A percentile compares a stretch with the other conserved stretches of the same genome.
phyloP scores from a whole-genome alignment of 2,888 invertebrate genomes.

The Drosophila pseudotakahashii region DNA sequence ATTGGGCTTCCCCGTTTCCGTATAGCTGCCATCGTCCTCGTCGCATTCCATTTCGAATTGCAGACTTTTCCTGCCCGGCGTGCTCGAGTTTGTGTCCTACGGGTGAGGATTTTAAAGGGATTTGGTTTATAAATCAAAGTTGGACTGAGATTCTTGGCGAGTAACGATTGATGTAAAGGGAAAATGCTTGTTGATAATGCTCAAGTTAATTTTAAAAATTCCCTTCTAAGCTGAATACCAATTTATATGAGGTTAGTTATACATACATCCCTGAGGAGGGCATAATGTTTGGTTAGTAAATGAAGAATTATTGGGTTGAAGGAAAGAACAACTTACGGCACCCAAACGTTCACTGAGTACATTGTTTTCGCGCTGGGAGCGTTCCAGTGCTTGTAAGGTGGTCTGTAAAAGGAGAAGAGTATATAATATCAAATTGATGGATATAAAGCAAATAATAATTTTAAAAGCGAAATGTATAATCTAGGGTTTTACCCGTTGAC shows the following conservation, averaged over 20 bases:
- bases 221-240: conserved; percentile 1
- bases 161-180: conserved; percentile 6
- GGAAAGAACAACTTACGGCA: conserved; percentile 83
- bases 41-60: conserved; percentile 96
- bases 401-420: conserved; percentile 83
- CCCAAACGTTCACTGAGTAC: conserved; percentile 90
- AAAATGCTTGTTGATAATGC: neutral
- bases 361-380: conserved; percentile 89
- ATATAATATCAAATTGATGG: neutral
- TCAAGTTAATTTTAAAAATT: neutral
- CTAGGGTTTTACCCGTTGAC: too few relatives aligned
- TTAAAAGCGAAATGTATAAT: too few relatives aligned
- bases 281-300: conserved; percentile 17
- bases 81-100: conserved; percentile 80
- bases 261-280: conserved; percentile 4
- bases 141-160: neutral
- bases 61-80: conserved; percentile 87
- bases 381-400: conserved; percentile 88
- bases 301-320: neutral
- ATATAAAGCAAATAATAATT: neutral
- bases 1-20: conserved; percentile 83
- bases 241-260: conserved; percentile 14
- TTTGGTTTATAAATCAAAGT: neutral
- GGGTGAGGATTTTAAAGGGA: conserved; percentile 1
- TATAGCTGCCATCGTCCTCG: conserved; percentile 86